Evolutionary conservation across 2,888 invertebrate species (phyloP).

Genomic region (Cartodere bifasciata): DNA sequence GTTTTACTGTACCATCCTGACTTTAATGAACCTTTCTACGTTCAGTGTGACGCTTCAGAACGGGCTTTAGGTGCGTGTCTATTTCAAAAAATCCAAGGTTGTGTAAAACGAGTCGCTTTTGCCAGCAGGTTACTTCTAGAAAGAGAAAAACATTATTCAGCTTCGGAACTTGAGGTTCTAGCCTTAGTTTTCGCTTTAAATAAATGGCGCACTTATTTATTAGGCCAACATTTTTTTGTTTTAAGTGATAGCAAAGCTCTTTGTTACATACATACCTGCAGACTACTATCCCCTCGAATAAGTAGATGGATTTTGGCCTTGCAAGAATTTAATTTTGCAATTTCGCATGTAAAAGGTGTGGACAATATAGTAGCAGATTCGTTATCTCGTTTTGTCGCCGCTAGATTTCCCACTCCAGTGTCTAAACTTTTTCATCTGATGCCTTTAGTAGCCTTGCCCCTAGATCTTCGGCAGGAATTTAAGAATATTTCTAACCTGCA

Average conservation of each 20-base stretch:
- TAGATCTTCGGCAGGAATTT: too few species aligned
- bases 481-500: too few species aligned
- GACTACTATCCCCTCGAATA: conserved; percentile 17
- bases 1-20: conserved; percentile 7
- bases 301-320: conserved; percentile 19
- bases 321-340: conserved; percentile 18
- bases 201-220: conserved; percentile 20
- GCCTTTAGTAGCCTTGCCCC: too few species aligned
- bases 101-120: conserved; percentile 8
- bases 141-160: conserved; percentile 10
- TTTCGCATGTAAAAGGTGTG: conserved; percentile 17
- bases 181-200: conserved; percentile 17
- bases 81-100: conserved; percentile 5
- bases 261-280: conserved; percentile 19
- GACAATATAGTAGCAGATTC: conserved; percentile 21
- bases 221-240: conserved; percentile 15
- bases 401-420: conserved; percentile 11
- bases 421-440: too few species aligned
- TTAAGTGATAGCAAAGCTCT: conserved; percentile 21
- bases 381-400: conserved; percentile 17
- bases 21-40: conserved; percentile 1
- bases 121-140: conserved; percentile 10
- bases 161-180: conserved; percentile 17
- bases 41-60: conserved; percentile 6
- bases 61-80: conserved; percentile 5